phyloP scores from a whole-genome alignment of 2,113 vertebrate species.

The Coreoperca whiteheadi region DNA sequence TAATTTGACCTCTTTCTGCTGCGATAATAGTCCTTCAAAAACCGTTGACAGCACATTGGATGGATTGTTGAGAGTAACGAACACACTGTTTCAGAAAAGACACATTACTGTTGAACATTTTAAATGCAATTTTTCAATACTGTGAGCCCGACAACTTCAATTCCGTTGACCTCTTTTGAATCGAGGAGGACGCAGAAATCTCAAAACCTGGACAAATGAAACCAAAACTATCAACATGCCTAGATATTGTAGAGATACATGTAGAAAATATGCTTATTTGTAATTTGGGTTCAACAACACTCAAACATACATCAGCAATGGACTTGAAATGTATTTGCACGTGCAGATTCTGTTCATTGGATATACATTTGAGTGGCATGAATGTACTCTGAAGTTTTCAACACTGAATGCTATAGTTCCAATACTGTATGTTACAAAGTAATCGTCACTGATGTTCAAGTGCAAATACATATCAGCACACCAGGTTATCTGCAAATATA shows the following conservation, averaged over 20 bases:
- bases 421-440: neutral
- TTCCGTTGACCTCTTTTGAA: neutral
- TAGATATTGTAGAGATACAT: neutral
- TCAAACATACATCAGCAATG: neutral
- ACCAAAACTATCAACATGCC: neutral
- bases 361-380: neutral
- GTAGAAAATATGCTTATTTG: neutral
- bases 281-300: neutral
- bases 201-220: neutral
- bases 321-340: slow-evolving; percentile 19
- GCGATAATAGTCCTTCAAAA: neutral
- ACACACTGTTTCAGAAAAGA: neutral
- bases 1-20: neutral
- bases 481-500: slow-evolving; percentile 4
- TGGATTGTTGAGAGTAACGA: neutral
- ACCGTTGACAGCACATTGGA: neutral
- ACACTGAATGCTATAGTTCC: neutral
- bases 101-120: neutral
- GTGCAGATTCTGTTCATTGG: slow-evolving; percentile 3
- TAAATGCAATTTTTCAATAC: neutral
- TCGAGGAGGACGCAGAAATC: neutral
- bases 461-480: slow-evolving; percentile 26
- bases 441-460: neutral
- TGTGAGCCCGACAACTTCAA: neutral
- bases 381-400: neutral